These are phyloP conservation scores for Rhyacophila evoluta DNA, from an alignment of 2,888 invertebrate genomes.

Conservation along the genomic window DNA sequence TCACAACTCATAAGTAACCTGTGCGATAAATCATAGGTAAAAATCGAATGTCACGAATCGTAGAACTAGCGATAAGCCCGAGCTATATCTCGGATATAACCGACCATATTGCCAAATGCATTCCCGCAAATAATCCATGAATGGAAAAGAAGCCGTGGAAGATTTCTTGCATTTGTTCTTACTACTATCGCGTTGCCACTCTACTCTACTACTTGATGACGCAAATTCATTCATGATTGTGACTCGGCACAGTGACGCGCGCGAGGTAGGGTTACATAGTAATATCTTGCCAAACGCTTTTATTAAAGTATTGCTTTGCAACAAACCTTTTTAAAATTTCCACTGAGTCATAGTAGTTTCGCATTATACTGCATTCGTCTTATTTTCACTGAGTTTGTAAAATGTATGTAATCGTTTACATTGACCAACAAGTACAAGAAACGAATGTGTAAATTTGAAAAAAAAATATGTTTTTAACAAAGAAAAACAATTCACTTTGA, in stretches of 20 bases:
- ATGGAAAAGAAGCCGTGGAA: neutral
- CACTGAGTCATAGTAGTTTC: too few species aligned
- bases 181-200: neutral
- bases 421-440: too few species aligned
- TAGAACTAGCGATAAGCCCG: neutral
- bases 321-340: too few species aligned
- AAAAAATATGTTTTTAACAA: too few species aligned
- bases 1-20: neutral
- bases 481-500: too few species aligned
- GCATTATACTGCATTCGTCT: too few species aligned
- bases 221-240: slow-evolving; percentile 16
- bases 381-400: too few species aligned
- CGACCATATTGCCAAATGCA: neutral
- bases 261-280: neutral
- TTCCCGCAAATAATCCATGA: slow-evolving; percentile 4
- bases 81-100: neutral
- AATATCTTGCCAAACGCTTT: too few species aligned
- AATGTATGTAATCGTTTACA: too few species aligned
- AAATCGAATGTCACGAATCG: neutral
- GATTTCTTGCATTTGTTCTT: neutral
- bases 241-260: neutral
- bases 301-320: too few species aligned
- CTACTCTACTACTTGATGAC: neutral
- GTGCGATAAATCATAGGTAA: neutral
- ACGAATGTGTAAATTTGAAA: too few species aligned